These are phyloP conservation scores for Danio choprae DNA, from an alignment of 2,797 vertebrate species.

Conservation along the genomic window DNA sequence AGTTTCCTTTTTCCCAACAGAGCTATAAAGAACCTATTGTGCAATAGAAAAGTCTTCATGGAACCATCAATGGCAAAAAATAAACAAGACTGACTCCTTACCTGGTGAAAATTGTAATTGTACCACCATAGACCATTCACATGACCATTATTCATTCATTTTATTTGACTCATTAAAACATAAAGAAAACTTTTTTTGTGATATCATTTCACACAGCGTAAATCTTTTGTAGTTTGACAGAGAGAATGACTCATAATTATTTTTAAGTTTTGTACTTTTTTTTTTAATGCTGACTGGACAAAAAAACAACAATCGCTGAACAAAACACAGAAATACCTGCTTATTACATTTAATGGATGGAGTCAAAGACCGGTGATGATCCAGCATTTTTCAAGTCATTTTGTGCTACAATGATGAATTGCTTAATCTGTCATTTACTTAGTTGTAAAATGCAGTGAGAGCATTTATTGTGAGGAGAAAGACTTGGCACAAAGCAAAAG, in stretches of 20 bases:
- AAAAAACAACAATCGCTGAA: neutral
- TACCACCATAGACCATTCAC: neutral
- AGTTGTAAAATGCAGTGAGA: neutral
- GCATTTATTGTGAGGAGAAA: neutral
- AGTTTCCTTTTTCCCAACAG: too few species aligned
- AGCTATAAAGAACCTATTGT: too few species aligned
- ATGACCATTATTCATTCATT: neutral
- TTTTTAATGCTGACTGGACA: slow-evolving; percentile 16
- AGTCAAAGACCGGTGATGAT: neutral
- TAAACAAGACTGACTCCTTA: too few species aligned
- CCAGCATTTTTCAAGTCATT: neutral
- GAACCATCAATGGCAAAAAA: neutral
- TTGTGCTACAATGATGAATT: neutral
- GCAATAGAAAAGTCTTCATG: neutral
- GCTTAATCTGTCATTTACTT: neutral
- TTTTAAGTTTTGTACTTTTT: neutral
- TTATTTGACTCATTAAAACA: neutral
- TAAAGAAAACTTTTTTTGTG: neutral
- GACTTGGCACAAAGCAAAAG: slow-evolving; percentile 10
- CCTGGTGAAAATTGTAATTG: too few species aligned
- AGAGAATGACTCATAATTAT: neutral
- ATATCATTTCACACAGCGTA: neutral
- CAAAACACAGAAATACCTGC: slow-evolving; percentile 5
- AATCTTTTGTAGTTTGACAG: neutral
- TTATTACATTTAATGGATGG: slow-evolving; percentile 13